A percentile compares a stretch with the other conserved stretches of the same genome.
These are phyloP conservation scores for Pegoplata infirma DNA, from an alignment of 2,888 invertebrate genomes.

Conservation along the genomic window DNA sequence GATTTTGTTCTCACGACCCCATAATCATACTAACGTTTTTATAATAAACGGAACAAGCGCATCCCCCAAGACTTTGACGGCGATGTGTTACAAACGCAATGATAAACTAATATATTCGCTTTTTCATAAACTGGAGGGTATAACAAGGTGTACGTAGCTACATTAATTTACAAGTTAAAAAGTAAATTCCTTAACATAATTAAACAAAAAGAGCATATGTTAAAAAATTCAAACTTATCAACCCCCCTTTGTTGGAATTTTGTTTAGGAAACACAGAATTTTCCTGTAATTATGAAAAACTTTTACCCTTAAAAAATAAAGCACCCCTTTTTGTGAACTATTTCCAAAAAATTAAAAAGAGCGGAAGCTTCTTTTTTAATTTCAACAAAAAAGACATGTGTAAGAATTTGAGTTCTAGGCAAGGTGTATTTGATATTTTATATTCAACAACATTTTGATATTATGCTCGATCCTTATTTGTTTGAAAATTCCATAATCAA, in stretches of 20 bases:
- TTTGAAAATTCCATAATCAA: constrained; percentile 14
- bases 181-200: constrained; percentile 18
- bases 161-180: background rate
- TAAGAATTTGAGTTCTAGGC: background rate
- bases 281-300: constrained; percentile 38
- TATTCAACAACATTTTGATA: background rate
- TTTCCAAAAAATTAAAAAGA: background rate
- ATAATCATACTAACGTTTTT: too few species aligned
- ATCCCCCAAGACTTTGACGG: too few species aligned
- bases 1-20: too few species aligned
- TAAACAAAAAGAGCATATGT: constrained; percentile 33
- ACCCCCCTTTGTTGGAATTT: constrained; percentile 30
- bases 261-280: constrained; percentile 24
- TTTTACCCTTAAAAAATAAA: constrained; percentile 13
- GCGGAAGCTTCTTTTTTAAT: constrained; percentile 6
- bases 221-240: constrained; percentile 19
- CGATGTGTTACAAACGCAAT: too few species aligned
- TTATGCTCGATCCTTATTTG: constrained; percentile 2
- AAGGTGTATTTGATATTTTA: constrained; percentile 26
- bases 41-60: too few species aligned
- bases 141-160: constrained; percentile 34
- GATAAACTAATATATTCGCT: too few species aligned
- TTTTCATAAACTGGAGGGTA: too few species aligned
- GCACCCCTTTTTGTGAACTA: background rate
- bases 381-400: constrained; percentile 26